Evolutionary conservation across 2,888 invertebrate species (phyloP), one percentile per base, ranked within the genome.

Genomic region (Plutella xylostella): DNA sequence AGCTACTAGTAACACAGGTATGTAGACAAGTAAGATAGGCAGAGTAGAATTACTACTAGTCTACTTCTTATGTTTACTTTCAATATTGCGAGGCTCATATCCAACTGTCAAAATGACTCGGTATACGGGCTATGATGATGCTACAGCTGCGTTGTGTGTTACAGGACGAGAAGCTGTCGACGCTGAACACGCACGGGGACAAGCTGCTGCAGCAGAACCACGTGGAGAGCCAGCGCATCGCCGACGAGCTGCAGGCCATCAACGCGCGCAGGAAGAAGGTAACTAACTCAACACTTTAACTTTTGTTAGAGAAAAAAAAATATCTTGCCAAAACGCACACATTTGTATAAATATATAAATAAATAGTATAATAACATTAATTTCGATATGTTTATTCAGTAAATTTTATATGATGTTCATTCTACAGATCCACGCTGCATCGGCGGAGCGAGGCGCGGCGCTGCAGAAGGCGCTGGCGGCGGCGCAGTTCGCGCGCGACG

Each of bases 401-500:
- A n/a, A n/a, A n/a, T n/a, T n/a, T n/a, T n/a, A n/a, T n/a, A n/a
- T n/a, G n/a, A n/a, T n/a, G n/a, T n/a, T n/a, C n/a, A n/a, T n/a
- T n/a, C n/a, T n/a, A 0, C 78, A 87, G 68, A 82, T 93, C 9
- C 88, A 90, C 67, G 88, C 88, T 45, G 68, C 91, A 25, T 91
- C 93, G 52, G 86, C 85, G 0, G 79, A 85, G 0, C 89, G 93
- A 11, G 89, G 89, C 48, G 84, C 84, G 41, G 86, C 88, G 48
- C 79, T 98, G n/a, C 88, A 87, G 25, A 92, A 94, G 51, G 90
- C 92, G 0, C 78, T 95, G 18, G 84, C 96, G 3, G 92, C 95
- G 57, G 93, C 95, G 0, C 94, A 96, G 76, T 98, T 98, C 77
- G 89, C 93, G 21, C 86, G 97, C 25, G 97, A 98, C 72, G 94